A percentile compares a stretch with the other conserved stretches of the same genome.
Evolutionary conservation across 2,797 vertebrate genomes (phyloP).

Genomic region (Lutjanus campechanus): DNA sequence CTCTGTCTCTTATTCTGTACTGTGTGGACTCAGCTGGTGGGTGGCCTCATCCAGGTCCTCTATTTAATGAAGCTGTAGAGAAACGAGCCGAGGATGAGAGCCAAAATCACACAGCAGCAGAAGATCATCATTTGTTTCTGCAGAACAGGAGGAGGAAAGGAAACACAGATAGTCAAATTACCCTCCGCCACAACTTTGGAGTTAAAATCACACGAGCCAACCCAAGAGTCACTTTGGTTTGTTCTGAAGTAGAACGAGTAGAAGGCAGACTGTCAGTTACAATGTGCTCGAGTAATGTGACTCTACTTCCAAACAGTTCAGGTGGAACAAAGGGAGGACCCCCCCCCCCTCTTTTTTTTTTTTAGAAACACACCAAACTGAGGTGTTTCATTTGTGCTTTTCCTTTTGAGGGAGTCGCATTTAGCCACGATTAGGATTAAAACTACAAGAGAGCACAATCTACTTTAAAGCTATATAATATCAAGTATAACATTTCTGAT

Average conservation of each 20-base stretch:
- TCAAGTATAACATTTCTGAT: no score
- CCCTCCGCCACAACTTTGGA: background rate
- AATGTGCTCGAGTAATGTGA: background rate
- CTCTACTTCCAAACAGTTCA: background rate
- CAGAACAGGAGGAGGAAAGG: conserved; percentile 34
- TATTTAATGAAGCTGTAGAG: conserved; percentile 94
- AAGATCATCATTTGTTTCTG: conserved; percentile 99
- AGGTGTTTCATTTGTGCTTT: background rate
- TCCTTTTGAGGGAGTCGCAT: background rate
- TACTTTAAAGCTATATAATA: no score
- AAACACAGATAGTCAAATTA: conserved; percentile 34
- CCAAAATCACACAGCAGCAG: conserved; percentile 92
- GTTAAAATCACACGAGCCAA: background rate
- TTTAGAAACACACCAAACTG: background rate
- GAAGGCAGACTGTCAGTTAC: background rate
- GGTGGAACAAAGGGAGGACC: background rate
- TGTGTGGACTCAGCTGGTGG: conserved; percentile 4
- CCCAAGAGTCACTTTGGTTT: background rate
- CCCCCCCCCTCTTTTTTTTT: no score
- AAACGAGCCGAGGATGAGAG: conserved; percentile 89
- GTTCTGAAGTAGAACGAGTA: background rate
- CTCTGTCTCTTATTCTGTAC: conserved; percentile 13
- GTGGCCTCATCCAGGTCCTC: conserved; percentile 12
- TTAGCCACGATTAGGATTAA: background rate
- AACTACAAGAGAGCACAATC: no score